Evolutionary conservation across 2,888 invertebrate species (phyloP).

Genomic region (Hirtodrosophila alboralis): DNA sequence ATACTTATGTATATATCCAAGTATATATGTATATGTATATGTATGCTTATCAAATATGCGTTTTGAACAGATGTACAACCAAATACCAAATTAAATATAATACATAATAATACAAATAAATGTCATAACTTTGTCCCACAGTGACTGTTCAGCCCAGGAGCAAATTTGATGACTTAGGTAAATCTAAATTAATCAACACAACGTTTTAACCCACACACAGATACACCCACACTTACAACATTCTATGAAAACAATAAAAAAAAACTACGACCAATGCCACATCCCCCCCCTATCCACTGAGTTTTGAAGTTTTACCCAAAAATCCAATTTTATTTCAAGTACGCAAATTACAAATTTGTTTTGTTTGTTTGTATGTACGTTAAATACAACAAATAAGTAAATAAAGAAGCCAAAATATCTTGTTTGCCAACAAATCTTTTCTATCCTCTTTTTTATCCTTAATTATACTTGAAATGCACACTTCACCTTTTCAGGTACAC

Average conservation of each 20-base stretch:
- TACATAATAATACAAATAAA: slow-evolving; percentile 70
- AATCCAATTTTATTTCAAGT: slow-evolving; percentile 58
- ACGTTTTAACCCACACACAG: slow-evolving; percentile 16
- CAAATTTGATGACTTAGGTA: slow-evolving; percentile 89
- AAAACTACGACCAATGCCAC: slow-evolving; percentile 28
- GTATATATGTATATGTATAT: slow-evolving; percentile 5
- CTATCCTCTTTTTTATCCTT: slow-evolving; percentile 17
- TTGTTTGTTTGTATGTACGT: slow-evolving; percentile 51
- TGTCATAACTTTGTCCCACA: slow-evolving; percentile 83
- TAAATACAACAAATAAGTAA: slow-evolving; percentile 41
- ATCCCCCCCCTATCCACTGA: slow-evolving; percentile 41
- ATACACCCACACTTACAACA: slow-evolving; percentile 37
- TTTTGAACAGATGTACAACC: slow-evolving; percentile 25
- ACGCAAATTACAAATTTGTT: slow-evolving; percentile 49
- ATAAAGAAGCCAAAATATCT: slow-evolving; percentile 2
- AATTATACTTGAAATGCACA: slow-evolving; percentile 32
- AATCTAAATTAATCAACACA: slow-evolving; percentile 80
- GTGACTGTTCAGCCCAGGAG: slow-evolving; percentile 89
- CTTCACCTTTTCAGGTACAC: slow-evolving; percentile 38
- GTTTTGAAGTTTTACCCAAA: slow-evolving; percentile 51
- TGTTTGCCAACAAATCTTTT: slow-evolving; percentile 34
- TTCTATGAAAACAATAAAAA: slow-evolving; percentile 33
- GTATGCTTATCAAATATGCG: slow-evolving; percentile 10
- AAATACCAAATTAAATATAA: slow-evolving; percentile 43
- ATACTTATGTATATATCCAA: slow-evolving; percentile 9